phyloP scores from a whole-genome alignment of 1,140 invertebrate genomes.

The Drosophila parabipectinata region DNA sequence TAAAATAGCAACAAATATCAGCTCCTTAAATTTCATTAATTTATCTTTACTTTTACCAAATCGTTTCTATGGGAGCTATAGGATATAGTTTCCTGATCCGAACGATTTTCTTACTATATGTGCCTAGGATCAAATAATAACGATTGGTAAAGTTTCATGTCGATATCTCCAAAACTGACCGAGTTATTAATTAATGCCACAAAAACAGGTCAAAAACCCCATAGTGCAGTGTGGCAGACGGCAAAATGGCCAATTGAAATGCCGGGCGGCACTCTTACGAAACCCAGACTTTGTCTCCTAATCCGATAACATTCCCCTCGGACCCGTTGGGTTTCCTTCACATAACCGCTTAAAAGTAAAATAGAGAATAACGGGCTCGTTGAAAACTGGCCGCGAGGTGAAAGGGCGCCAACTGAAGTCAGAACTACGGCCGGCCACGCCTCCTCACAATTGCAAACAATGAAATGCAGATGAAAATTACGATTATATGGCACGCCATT shows the following conservation, averaged over 20 bases:
- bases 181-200: no score
- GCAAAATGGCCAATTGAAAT: slow-evolving; percentile 62
- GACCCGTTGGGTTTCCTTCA: slow-evolving; percentile 48
- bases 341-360: slow-evolving; percentile 73
- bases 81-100: no score
- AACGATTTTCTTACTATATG: no score
- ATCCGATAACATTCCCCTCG: neutral
- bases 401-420: slow-evolving; percentile 8
- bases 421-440: slow-evolving; percentile 35
- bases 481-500: slow-evolving; percentile 78
- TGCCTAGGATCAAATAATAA: no score
- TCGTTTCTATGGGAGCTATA: no score
- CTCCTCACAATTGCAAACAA: slow-evolving; percentile 61
- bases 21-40: no score
- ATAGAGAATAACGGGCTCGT: slow-evolving; percentile 65
- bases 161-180: no score
- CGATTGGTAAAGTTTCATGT: no score
- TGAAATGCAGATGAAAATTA: slow-evolving; percentile 81
- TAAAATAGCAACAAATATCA: no score
- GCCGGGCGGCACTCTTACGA: slow-evolving; percentile 59
- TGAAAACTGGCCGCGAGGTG: slow-evolving; percentile 38
- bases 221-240: slow-evolving; percentile 27
- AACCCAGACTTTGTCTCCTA: slow-evolving; percentile 58
- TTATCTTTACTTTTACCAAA: no score
- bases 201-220: no score